A percentile compares a stretch with the other conserved stretches of the same genome.
These are phyloP conservation scores for Podarcis raffonei DNA, from an alignment of 2,113 vertebrate species.

Conservation along the genomic window DNA sequence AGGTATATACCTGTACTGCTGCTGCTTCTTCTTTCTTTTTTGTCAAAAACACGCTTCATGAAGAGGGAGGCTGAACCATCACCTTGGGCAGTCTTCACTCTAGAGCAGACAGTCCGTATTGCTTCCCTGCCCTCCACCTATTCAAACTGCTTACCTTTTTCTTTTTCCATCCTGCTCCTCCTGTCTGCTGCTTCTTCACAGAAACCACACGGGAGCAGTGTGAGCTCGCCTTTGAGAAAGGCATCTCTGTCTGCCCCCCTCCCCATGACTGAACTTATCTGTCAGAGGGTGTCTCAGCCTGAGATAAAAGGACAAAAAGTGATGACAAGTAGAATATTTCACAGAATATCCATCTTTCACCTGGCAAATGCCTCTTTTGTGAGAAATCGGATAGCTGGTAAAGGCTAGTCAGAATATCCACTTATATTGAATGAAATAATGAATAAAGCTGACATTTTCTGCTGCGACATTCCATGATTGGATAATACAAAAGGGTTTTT, in stretches of 20 bases:
- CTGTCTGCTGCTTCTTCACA: slow-evolving; percentile 60
- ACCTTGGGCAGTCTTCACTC: neutral
- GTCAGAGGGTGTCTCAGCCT: slow-evolving; percentile 66
- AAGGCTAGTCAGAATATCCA: slow-evolving; percentile 63
- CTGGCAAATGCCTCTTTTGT: slow-evolving; percentile 76
- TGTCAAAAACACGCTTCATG: neutral
- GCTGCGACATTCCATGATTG: slow-evolving; percentile 56
- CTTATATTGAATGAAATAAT: slow-evolving; percentile 60
- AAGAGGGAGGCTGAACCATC: neutral
- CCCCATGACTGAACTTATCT: slow-evolving; percentile 67
- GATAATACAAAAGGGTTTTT: slow-evolving; percentile 37
- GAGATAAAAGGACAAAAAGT: slow-evolving; percentile 68
- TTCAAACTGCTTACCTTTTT: slow-evolving; percentile 15
- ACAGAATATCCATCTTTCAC: slow-evolving; percentile 80
- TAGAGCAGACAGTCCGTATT: fast-evolving
- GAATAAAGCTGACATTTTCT: slow-evolving; percentile 62
- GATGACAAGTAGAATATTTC: slow-evolving; percentile 81
- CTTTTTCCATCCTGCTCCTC: neutral
- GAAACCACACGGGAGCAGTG: slow-evolving; percentile 86
- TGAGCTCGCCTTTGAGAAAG: slow-evolving; percentile 77
- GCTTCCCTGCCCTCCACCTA: fast-evolving
- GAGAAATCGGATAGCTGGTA: slow-evolving; percentile 72
- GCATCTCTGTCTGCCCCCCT: slow-evolving; percentile 34
- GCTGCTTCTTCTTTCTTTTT: neutral
- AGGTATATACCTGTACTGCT: neutral